These are phyloP conservation scores for Drosophila borealis DNA, from an alignment of 2,888 invertebrate species.

Conservation along the genomic window DNA sequence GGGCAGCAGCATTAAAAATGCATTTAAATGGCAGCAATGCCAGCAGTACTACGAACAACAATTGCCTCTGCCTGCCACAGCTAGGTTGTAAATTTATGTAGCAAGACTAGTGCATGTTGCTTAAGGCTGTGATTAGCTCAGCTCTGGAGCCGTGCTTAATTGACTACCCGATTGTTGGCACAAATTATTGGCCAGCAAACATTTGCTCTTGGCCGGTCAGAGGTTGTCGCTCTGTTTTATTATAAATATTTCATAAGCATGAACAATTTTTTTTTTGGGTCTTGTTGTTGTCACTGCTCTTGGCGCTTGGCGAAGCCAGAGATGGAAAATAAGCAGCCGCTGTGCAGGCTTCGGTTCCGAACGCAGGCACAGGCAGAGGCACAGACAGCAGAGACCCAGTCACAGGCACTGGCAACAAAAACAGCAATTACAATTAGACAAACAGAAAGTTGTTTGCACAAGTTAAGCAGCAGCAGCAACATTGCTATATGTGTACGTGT, in stretches of 20 bases:
- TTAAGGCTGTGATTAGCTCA: slow-evolving; percentile 67
- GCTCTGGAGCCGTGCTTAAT: slow-evolving; percentile 57
- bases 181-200: slow-evolving; percentile 57
- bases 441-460: slow-evolving; percentile 81
- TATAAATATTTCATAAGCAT: slow-evolving; percentile 75
- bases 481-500: slow-evolving; percentile 7
- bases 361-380: slow-evolving; percentile 26
- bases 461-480: slow-evolving; percentile 70
- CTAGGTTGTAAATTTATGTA: slow-evolving; percentile 58
- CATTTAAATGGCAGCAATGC: slow-evolving; percentile 70
- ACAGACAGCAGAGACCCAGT: slow-evolving; percentile 17
- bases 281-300: slow-evolving; percentile 13
- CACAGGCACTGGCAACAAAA: slow-evolving; percentile 61
- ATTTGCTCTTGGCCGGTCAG: slow-evolving; percentile 35
- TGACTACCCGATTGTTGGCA: slow-evolving; percentile 64
- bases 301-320: slow-evolving; percentile 17
- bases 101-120: slow-evolving; percentile 24
- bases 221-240: slow-evolving; percentile 31
- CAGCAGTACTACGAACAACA: slow-evolving; percentile 39
- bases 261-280: slow-evolving; percentile 28
- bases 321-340: slow-evolving; percentile 59
- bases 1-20: slow-evolving; percentile 77
- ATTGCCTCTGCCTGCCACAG: slow-evolving; percentile 46
- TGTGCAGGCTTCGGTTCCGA: slow-evolving; percentile 3
- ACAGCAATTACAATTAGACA: slow-evolving; percentile 81